phyloP scores from a whole-genome alignment of 2,888 invertebrate species.

The Sminthurinus aureus region DNA sequence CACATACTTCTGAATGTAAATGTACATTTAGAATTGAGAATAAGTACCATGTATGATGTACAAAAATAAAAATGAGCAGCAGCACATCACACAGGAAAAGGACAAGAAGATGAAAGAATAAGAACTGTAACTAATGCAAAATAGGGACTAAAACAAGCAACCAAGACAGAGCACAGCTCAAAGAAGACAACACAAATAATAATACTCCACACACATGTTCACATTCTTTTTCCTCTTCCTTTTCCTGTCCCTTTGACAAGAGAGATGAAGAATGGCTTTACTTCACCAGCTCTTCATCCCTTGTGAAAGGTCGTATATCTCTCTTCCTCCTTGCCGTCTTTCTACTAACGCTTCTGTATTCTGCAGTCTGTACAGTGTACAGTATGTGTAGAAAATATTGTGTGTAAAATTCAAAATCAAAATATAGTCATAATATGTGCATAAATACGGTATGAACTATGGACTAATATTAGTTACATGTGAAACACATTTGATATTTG shows the following conservation, averaged over 20 bases:
- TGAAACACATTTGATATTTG: background rate
- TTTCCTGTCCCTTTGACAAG: background rate
- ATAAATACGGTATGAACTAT: too few species aligned
- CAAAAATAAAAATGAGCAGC: background rate
- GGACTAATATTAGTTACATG: too few species aligned
- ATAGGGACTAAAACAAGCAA: background rate
- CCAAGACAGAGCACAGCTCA: background rate
- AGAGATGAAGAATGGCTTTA: conserved; percentile 31
- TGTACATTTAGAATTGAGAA: background rate
- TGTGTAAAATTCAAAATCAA: too few species aligned
- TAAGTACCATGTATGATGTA: background rate
- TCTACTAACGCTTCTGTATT: too few species aligned
- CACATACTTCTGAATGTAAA: background rate
- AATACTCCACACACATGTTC: conserved; percentile 6
- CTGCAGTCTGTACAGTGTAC: too few species aligned
- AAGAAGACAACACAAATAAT: background rate
- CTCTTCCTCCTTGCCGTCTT: background rate
- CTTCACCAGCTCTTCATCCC: background rate
- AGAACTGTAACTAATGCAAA: background rate
- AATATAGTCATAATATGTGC: too few species aligned
- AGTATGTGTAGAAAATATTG: too few species aligned
- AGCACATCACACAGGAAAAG: background rate
- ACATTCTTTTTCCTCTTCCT: conserved; percentile 9
- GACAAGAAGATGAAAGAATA: background rate
- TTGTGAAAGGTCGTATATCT: conserved; percentile 9